phyloP scores from a whole-genome alignment of 2,797 vertebrate species.

The Poecilia gillii region DNA sequence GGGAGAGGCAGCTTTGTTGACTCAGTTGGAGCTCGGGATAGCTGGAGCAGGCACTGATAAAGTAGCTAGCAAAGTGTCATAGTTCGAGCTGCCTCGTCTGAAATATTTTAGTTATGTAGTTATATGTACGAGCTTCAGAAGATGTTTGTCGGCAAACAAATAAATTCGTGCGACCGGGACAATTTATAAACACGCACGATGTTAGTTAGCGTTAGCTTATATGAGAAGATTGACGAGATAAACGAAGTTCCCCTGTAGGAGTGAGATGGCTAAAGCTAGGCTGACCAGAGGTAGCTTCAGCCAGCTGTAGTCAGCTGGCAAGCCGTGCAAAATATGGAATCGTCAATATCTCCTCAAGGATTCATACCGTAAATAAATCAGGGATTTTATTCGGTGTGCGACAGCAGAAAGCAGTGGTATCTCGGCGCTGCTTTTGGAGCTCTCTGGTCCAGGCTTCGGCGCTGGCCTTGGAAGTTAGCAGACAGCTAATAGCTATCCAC shows the following conservation, averaged over 20 bases:
- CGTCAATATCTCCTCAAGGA: neutral
- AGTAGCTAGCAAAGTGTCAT: slow-evolving; percentile 23
- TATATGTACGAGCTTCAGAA: neutral
- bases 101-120: slow-evolving; percentile 44
- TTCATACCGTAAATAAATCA: neutral
- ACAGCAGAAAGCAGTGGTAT: slow-evolving; percentile 7
- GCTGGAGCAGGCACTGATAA: neutral
- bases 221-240: slow-evolving; percentile 58
- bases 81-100: slow-evolving; percentile 23
- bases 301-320: slow-evolving; percentile 29
- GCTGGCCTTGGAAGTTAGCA: slow-evolving; percentile 66
- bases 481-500: slow-evolving; percentile 48
- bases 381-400: neutral
- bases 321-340: slow-evolving; percentile 32
- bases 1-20: slow-evolving; percentile 70
- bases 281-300: slow-evolving; percentile 26
- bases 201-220: slow-evolving; percentile 38
- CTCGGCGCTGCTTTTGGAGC: slow-evolving; percentile 38
- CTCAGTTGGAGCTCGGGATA: slow-evolving; percentile 34
- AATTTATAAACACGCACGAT: neutral
- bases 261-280: slow-evolving; percentile 46
- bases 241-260: slow-evolving; percentile 60
- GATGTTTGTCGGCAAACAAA: neutral
- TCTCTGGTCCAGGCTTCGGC: slow-evolving; percentile 48
- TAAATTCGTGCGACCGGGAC: neutral